Conservation (phyloP, 2,797 vertebrate genomes). For the Cottoperca gobio region DNA sequence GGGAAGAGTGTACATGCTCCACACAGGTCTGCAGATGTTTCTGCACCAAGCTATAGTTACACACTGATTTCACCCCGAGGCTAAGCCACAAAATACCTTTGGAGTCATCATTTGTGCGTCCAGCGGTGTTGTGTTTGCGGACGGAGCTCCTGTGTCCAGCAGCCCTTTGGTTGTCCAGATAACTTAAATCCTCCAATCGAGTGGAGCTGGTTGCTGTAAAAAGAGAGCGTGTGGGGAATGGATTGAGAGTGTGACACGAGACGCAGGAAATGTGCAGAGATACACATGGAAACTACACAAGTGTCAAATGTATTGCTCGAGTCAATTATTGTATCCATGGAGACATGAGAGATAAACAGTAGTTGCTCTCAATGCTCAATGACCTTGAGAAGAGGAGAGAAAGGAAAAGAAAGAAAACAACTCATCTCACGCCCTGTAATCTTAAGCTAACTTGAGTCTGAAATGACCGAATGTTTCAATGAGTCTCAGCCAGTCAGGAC, state of each 20-base stretch:
- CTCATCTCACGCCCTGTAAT: conserved; percentile 27
- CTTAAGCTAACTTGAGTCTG: conserved; percentile 24
- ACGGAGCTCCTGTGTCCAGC: conserved; percentile 91
- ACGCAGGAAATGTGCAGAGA: conserved; percentile 52
- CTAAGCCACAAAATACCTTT: conserved; percentile 85
- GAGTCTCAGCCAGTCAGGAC: conserved; percentile 45
- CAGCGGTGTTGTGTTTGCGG: conserved; percentile 90
- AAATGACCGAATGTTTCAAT: conserved; percentile 53
- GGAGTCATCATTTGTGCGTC: conserved; percentile 89
- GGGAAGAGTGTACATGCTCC: background rate
- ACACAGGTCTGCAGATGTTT: conserved; percentile 25
- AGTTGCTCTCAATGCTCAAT: conserved; percentile 43
- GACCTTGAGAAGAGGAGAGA: conserved; percentile 57
- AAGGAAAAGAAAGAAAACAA: conserved; percentile 33
- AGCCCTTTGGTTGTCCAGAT: conserved; percentile 92
- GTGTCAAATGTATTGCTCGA: conserved; percentile 50
- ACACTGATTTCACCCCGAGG: background rate
- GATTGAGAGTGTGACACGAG: conserved; percentile 46
- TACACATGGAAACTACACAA: conserved; percentile 55
- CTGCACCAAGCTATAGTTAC: conserved; percentile 36
- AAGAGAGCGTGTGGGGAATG: conserved; percentile 30
- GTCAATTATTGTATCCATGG: conserved; percentile 75
- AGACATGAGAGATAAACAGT: conserved; percentile 61
- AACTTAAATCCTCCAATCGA: conserved; percentile 95
- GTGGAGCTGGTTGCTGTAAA: conserved; percentile 93